Conservation (phyloP, 2,797 vertebrate species). For the Capromys pilorides region DNA sequence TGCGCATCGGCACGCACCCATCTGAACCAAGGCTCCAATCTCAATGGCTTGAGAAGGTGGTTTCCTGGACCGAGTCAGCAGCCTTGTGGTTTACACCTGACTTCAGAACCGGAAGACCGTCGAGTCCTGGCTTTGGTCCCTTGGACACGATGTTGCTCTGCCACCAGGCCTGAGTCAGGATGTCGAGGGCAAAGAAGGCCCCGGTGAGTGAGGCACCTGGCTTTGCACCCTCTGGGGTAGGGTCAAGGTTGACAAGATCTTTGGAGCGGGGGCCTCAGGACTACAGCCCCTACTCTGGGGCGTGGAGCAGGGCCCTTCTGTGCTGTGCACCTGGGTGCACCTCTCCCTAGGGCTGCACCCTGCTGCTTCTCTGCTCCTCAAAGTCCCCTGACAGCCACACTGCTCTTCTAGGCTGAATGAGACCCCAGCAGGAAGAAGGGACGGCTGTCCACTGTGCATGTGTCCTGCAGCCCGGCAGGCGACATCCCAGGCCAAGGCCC, state of each 20-base stretch:
- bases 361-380: neutral
- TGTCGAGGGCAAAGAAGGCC: too few species aligned
- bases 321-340: neutral
- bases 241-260: neutral
- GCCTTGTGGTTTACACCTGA: neutral
- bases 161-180: neutral
- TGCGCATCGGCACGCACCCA: neutral
- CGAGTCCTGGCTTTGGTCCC: neutral
- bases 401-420: neutral
- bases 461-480: neutral
- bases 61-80: neutral
- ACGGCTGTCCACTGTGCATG: neutral
- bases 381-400: neutral
- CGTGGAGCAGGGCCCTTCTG: too few species aligned
- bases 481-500: neutral
- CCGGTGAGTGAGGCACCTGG: fast-evolving
- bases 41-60: fast-evolving
- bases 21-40: neutral
- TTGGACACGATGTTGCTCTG: fast-evolving
- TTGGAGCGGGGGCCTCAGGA: neutral
- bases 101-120: neutral
- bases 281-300: neutral
- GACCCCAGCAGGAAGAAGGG: neutral
- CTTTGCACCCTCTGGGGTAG: neutral
- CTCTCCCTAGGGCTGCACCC: neutral